Evolutionary conservation across 2,113 vertebrate genomes (phyloP).

Genomic region (Marcusenius ussheri): DNA sequence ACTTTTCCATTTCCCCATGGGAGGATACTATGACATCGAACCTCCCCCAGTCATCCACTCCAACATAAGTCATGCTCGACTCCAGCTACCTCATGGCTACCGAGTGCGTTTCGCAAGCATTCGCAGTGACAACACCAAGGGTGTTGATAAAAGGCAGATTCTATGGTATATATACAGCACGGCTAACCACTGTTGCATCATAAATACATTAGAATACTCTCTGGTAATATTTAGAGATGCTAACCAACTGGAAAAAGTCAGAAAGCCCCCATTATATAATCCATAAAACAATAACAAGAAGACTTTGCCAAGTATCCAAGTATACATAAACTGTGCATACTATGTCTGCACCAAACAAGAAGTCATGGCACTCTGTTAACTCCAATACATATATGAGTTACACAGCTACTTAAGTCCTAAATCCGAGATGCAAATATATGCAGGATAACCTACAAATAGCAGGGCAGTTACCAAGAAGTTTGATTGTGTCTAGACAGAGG

Average conservation of each 20-base stretch:
- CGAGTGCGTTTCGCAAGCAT: background rate
- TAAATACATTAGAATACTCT: background rate
- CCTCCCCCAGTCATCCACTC: conserved; percentile 32
- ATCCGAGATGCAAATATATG: conserved; percentile 35
- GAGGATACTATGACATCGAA: conserved; percentile 22
- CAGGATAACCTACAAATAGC: conserved; percentile 29
- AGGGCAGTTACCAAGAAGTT: conserved; percentile 8
- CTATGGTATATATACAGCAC: background rate
- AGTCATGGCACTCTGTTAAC: background rate
- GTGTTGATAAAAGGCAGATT: background rate
- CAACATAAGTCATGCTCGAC: conserved; percentile 32
- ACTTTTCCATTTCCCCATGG: conserved; percentile 34
- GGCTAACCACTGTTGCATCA: background rate
- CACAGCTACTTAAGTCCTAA: conserved; percentile 2
- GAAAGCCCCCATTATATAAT: background rate
- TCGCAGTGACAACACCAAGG: background rate
- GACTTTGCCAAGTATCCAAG: background rate
- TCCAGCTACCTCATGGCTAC: conserved; percentile 19
- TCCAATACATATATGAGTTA: background rate
- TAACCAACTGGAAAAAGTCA: background rate
- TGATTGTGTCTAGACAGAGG: conserved; percentile 34
- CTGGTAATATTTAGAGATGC: background rate
- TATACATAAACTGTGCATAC: background rate
- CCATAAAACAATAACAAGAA: background rate
- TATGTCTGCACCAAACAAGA: background rate